Conservation (phyloP, 2,888 invertebrate species). For the Heteropelma amictum region DNA sequence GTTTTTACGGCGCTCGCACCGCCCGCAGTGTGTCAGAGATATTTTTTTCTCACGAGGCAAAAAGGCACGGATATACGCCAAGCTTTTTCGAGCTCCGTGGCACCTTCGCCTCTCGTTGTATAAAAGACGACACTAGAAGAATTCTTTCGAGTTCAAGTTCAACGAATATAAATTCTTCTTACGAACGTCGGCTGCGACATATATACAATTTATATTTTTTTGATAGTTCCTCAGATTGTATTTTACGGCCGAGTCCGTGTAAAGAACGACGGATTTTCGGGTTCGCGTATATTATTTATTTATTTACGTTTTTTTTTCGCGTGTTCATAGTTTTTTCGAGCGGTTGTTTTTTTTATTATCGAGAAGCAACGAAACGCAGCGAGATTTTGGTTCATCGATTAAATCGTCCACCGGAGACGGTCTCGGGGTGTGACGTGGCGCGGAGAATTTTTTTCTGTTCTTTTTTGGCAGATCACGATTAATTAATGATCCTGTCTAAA, state of each 20-base stretch:
- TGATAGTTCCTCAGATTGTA: constrained; percentile 26
- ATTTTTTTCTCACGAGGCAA: constrained; percentile 25
- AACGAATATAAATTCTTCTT: constrained; percentile 36
- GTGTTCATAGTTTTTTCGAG: background rate
- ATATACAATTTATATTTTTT: constrained; percentile 22
- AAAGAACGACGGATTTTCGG: constrained; percentile 23
- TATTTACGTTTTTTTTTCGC: background rate
- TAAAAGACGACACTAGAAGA: constrained; percentile 8
- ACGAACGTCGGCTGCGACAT: constrained; percentile 5
- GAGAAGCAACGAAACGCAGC: constrained; percentile 7
- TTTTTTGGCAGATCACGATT: constrained; percentile 13
- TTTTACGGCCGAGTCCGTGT: constrained; percentile 16
- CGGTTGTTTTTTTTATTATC: background rate
- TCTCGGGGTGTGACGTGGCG: background rate
- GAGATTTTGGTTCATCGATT: constrained; percentile 20
- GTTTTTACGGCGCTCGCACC: constrained; percentile 20
- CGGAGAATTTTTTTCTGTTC: background rate
- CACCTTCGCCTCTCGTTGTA: constrained; percentile 2
- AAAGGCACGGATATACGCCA: background rate
- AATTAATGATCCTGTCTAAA: constrained; percentile 32
- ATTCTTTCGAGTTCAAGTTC: constrained; percentile 30
- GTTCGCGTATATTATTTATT: background rate
- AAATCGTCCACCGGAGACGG: constrained; percentile 12
- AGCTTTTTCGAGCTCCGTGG: constrained; percentile 7
- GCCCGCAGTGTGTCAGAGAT: constrained; percentile 12